Evolutionary conservation across 2,888 invertebrate species (phyloP).

Genomic region (Philereme vetulata): DNA sequence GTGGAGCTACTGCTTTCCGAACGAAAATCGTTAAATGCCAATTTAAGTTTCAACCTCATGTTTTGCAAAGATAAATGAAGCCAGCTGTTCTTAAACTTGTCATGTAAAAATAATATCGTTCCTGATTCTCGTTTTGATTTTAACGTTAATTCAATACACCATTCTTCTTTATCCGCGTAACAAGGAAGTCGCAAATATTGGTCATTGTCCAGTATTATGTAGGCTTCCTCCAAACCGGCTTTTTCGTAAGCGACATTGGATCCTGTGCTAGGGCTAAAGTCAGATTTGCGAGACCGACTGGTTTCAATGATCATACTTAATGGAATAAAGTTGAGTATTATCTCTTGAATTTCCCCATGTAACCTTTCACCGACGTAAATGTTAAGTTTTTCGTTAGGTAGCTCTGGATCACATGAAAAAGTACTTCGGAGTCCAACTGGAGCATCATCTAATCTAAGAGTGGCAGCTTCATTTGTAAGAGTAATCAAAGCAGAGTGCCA

Average conservation of each 20-base stretch:
- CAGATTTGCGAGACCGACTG: constrained; percentile 39
- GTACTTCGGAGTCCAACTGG: constrained; percentile 48
- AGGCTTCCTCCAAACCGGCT: constrained; percentile 67
- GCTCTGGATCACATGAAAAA: constrained; percentile 70
- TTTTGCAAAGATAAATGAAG: constrained; percentile 65
- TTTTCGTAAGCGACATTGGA: constrained; percentile 72
- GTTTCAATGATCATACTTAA: constrained; percentile 52
- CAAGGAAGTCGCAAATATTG: constrained; percentile 71
- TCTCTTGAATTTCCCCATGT: constrained; percentile 74
- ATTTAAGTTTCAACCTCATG: constrained; percentile 65
- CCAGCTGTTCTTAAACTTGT: constrained; percentile 53
- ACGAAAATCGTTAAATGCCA: constrained; percentile 52
- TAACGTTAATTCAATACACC: constrained; percentile 67
- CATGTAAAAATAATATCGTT: constrained; percentile 61
- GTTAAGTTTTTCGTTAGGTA: constrained; percentile 63
- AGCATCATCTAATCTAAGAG: constrained; percentile 69
- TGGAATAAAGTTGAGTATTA: constrained; percentile 74
- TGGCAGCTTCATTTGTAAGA: constrained; percentile 63
- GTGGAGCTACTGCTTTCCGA: constrained; percentile 65
- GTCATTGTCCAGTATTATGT: constrained; percentile 56
- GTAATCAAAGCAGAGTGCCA: constrained; percentile 74
- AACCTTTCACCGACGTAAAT: constrained; percentile 71
- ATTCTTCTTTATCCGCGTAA: constrained; percentile 60
- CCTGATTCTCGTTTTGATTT: constrained; percentile 66
- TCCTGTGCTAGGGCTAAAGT: constrained; percentile 56